Percentiles rank a stretch among this genome's conserved stretches.
Conservation (phyloP, 2,797 vertebrate species). For the Pangasius krempfi region DNA sequence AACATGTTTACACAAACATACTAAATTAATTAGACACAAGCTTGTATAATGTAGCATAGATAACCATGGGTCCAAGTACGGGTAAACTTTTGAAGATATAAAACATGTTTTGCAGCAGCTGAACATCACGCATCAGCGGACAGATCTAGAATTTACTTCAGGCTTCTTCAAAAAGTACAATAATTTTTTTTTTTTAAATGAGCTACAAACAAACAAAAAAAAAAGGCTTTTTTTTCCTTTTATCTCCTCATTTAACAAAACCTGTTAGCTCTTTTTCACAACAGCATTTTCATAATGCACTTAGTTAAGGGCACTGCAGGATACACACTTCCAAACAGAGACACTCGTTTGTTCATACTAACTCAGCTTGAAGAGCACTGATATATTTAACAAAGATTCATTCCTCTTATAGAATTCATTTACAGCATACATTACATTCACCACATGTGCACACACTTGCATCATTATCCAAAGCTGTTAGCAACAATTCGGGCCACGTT, state of each 20-base stretch:
- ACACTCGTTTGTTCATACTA: background rate
- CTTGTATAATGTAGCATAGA: slow-evolving; percentile 2
- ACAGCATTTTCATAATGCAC: slow-evolving; percentile 14
- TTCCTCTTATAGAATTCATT: background rate
- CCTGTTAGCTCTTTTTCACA: background rate
- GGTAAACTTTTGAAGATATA: background rate
- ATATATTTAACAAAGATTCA: background rate
- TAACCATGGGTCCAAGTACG: background rate
- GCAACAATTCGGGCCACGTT: background rate
- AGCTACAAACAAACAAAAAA: background rate
- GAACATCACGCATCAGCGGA: background rate
- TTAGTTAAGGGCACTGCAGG: background rate
- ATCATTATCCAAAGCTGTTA: background rate
- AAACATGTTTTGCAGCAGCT: background rate
- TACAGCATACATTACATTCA: slow-evolving; percentile 18
- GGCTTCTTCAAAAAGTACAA: background rate
- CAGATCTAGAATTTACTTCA: background rate
- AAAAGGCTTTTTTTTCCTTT: background rate
- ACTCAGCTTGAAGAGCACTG: background rate
- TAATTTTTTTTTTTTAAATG: background rate
- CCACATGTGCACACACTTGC: background rate
- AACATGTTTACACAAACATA: background rate
- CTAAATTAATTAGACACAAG: slow-evolving; percentile 15
- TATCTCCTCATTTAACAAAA: slow-evolving; percentile 8
- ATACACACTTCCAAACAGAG: slow-evolving; percentile 2